Evolutionary conservation across 2,113 vertebrate species (phyloP).

Genomic region (Periophthalmodon schlosseri): DNA sequence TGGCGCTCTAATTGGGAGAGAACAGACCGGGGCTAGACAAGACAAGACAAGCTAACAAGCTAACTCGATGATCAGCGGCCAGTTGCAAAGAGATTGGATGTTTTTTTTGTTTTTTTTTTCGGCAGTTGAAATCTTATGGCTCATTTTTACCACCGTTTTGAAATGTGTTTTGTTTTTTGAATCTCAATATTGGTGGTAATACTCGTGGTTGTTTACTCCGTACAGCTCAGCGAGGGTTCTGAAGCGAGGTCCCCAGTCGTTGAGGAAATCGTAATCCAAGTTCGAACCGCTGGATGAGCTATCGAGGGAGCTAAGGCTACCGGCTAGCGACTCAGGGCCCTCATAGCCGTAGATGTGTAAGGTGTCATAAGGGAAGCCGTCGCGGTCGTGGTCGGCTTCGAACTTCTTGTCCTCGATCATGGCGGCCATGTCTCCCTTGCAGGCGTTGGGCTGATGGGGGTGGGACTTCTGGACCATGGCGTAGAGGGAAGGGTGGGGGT

Average conservation of each 20-base stretch:
- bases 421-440: conserved; percentile 88
- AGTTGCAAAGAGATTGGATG: conserved; percentile 4
- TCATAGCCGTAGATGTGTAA: conserved; percentile 96
- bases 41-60: conserved; percentile 23
- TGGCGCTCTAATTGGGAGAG: conserved; percentile 10
- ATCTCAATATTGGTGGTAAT: conserved; percentile 68
- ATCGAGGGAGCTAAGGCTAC: conserved; percentile 91
- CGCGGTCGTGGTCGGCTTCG: conserved; percentile 90
- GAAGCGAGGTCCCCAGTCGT: conserved; percentile 95
- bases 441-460: conserved; percentile 53
- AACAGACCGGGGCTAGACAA: conserved; percentile 7
- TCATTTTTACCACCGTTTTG: conserved; percentile 20
- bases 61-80: conserved; percentile 17
- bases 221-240: conserved; percentile 93
- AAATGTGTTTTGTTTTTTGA: conserved; percentile 22
- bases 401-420: conserved; percentile 96
- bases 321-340: conserved; percentile 87
- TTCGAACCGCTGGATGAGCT: conserved; percentile 85
- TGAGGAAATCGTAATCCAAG: conserved; percentile 92
- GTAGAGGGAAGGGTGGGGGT: conserved; percentile 70
- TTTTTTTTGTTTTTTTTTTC: conserved; percentile 17
- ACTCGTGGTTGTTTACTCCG: conserved; percentile 79
- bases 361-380: conserved; percentile 89
- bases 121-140: conserved; percentile 44
- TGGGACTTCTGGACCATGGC: conserved; percentile 83